Conservation (phyloP, 2,113 vertebrate genomes). For the Telmatochromis bifrenatus region DNA sequence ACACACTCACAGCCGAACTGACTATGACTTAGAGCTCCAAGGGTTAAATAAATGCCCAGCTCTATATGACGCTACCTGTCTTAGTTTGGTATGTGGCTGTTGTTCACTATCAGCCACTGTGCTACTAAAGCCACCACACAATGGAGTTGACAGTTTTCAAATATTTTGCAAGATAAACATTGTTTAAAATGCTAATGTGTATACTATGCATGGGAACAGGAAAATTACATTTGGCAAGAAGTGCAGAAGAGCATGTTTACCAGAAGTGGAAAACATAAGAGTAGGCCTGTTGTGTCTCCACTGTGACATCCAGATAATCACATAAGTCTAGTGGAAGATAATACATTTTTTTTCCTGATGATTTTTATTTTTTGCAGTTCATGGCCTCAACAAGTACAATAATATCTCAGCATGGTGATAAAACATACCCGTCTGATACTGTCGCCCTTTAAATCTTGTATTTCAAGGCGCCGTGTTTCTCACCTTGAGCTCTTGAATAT, state of each 20-base stretch:
- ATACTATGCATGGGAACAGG: background rate
- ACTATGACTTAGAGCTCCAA: background rate
- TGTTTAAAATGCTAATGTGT: background rate
- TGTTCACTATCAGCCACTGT: background rate
- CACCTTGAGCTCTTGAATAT: conserved; percentile 84
- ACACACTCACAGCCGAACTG: fast-evolving
- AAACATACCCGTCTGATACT: background rate
- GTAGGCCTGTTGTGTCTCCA: background rate
- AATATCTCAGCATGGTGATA: background rate
- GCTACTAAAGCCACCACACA: background rate
- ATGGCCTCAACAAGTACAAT: background rate
- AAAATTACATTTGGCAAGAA: background rate
- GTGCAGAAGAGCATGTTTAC: background rate
- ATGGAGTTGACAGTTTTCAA: background rate
- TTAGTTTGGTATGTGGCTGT: background rate
- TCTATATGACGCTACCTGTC: background rate
- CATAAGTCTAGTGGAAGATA: background rate
- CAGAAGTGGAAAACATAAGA: background rate
- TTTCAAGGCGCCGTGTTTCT: conserved; percentile 3
- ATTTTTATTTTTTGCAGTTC: background rate
- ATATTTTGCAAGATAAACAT: background rate
- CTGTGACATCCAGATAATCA: background rate
- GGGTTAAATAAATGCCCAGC: background rate
- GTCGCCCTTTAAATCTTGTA: background rate
- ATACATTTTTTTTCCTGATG: background rate